Evolutionary conservation across 2,113 vertebrate species (phyloP).

Genomic region (Gavia stellata): DNA sequence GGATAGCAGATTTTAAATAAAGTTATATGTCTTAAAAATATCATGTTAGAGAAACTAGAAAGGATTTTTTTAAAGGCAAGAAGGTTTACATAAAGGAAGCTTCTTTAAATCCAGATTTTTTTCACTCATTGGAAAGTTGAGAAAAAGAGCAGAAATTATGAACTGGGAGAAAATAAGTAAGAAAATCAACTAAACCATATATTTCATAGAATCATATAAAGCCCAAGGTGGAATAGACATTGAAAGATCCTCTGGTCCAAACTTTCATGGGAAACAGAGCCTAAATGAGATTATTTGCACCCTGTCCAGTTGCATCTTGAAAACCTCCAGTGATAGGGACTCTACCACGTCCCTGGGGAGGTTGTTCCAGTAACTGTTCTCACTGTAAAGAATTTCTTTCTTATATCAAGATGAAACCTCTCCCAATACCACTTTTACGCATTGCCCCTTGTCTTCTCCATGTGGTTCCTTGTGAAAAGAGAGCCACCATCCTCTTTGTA

Average conservation of each 20-base stretch:
- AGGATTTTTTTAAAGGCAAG: background rate
- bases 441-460: background rate
- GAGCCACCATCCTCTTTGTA: background rate
- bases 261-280: background rate
- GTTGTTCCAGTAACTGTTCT: background rate
- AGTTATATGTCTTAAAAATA: background rate
- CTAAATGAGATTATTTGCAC: background rate
- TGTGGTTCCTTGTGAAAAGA: background rate
- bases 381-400: background rate
- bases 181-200: background rate
- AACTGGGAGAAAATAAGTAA: background rate
- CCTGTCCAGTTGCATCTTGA: background rate
- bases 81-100: background rate
- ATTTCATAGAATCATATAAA: background rate
- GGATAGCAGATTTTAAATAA: background rate
- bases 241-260: background rate
- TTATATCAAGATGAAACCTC: background rate
- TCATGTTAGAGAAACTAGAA: background rate
- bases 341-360: rapidly evolving
- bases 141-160: background rate
- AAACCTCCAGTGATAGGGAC: background rate
- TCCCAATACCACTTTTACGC: background rate
- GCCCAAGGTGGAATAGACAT: background rate
- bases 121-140: background rate
- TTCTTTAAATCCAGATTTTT: background rate